phyloP scores from a whole-genome alignment of 1,140 invertebrate species.

The Drosophila sucinea region DNA sequence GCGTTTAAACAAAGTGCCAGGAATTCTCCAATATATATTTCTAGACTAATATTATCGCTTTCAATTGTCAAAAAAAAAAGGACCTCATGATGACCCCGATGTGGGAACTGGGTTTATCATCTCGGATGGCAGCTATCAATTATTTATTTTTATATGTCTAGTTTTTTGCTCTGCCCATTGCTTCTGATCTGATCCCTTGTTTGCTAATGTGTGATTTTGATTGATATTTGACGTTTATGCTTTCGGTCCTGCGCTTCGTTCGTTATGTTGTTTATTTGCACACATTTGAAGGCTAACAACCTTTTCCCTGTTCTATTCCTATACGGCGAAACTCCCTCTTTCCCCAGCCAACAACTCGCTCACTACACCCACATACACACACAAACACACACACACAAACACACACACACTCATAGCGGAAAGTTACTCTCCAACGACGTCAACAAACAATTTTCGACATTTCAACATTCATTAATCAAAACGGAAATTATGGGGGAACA shows the following conservation, averaged over 20 bases:
- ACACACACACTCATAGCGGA: neutral
- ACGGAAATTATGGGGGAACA: slow-evolving; percentile 60
- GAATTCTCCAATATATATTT: too few relatives aligned
- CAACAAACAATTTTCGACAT: slow-evolving; percentile 71
- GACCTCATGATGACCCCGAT: too few relatives aligned
- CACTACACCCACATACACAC: neutral
- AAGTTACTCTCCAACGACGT: slow-evolving; percentile 42
- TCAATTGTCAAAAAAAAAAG: too few relatives aligned
- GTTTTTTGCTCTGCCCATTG: slow-evolving; percentile 1
- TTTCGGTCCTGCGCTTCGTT: slow-evolving; percentile 34
- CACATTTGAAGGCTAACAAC: slow-evolving; percentile 43
- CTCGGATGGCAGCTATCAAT: slow-evolving; percentile 38
- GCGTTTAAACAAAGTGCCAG: too few relatives aligned
- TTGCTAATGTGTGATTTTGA: slow-evolving; percentile 62
- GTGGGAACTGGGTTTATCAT: neutral
- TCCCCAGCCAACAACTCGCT: neutral
- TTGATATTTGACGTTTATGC: slow-evolving; percentile 68
- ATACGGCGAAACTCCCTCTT: neutral
- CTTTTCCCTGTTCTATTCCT: slow-evolving; percentile 6
- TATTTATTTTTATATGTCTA: slow-evolving; percentile 41
- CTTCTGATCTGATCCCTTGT: slow-evolving; percentile 39
- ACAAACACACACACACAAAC: slow-evolving; percentile 1
- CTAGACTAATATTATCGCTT: too few relatives aligned
- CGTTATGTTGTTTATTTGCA: slow-evolving; percentile 47
- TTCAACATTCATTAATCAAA: slow-evolving; percentile 72